These are phyloP conservation scores for Ernsta delagoae DNA, from an alignment of 2,888 invertebrate species.

Conservation along the genomic window DNA sequence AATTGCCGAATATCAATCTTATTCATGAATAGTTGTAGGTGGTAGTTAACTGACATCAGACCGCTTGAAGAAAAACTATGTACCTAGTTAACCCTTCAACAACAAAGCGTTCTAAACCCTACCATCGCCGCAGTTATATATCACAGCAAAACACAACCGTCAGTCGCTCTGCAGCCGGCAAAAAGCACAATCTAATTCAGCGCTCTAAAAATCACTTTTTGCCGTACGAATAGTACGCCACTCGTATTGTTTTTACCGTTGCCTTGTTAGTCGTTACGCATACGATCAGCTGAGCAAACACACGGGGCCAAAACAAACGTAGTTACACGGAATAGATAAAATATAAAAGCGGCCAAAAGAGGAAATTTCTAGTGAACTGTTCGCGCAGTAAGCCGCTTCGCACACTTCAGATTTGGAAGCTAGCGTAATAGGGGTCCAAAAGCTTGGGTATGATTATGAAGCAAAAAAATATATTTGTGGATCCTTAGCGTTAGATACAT, in stretches of 20 bases:
- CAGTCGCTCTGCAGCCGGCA: constrained; percentile 2
- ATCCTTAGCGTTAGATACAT: background rate
- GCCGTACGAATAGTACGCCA: constrained; percentile 40
- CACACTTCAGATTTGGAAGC: background rate
- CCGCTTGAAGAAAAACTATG: no score
- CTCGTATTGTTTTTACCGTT: constrained; percentile 60
- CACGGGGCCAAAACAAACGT: constrained; percentile 60
- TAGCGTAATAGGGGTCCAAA: background rate
- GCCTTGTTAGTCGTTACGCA: constrained; percentile 53
- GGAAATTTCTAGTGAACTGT: background rate
- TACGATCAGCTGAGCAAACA: constrained; percentile 69
- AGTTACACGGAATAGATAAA: constrained; percentile 61
- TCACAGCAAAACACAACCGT: constrained; percentile 4
- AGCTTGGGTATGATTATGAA: no score
- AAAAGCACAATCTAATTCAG: constrained; percentile 35
- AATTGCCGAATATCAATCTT: no score
- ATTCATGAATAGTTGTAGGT: background rate
- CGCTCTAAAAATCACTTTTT: constrained; percentile 62
- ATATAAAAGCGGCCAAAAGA: constrained; percentile 54
- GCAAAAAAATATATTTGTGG: background rate
- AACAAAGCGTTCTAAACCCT: background rate
- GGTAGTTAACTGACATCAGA: background rate
- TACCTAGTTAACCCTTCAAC: no score
- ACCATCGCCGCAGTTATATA: constrained; percentile 35
- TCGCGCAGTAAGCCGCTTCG: background rate